Conservation (phyloP, 2,888 invertebrate genomes). For the Nemapogon koenigi region DNA sequence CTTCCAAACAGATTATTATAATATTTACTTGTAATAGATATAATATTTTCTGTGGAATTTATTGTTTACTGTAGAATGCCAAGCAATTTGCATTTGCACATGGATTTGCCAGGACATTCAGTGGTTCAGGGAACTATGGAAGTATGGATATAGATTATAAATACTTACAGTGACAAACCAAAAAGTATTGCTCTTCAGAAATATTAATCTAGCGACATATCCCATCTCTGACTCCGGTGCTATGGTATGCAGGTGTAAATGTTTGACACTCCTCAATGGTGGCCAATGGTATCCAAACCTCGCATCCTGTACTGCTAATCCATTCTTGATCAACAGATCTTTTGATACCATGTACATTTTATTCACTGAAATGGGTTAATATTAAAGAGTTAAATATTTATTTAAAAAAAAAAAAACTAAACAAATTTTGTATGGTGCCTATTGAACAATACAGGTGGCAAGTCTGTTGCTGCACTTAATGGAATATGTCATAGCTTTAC, state of each 20-base stretch:
- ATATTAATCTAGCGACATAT: slow-evolving; percentile 68
- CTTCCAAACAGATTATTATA: no score
- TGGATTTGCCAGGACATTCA: no score
- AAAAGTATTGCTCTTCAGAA: slow-evolving; percentile 69
- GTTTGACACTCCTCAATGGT: slow-evolving; percentile 82
- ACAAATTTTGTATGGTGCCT: no score
- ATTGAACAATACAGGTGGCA: no score
- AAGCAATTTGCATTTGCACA: neutral
- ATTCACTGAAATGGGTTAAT: slow-evolving; percentile 71
- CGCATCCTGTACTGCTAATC: slow-evolving; percentile 43
- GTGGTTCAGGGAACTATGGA: neutral
- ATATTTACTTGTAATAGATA: no score
- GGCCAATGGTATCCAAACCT: slow-evolving; percentile 88
- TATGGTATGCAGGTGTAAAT: slow-evolving; percentile 88
- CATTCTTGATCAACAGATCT: slow-evolving; percentile 49
- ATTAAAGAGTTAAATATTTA: no score
- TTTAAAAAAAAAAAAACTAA: no score
- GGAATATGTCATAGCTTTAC: no score
- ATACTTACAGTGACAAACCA: slow-evolving; percentile 85
- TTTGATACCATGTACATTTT: slow-evolving; percentile 66
- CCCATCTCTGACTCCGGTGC: slow-evolving; percentile 80
- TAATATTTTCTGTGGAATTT: no score
- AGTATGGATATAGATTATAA: slow-evolving; percentile 1
- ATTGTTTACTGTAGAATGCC: neutral
- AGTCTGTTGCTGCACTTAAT: no score